phyloP scores from a whole-genome alignment of 1,140 invertebrate genomes.

The Formica exsecta region DNA sequence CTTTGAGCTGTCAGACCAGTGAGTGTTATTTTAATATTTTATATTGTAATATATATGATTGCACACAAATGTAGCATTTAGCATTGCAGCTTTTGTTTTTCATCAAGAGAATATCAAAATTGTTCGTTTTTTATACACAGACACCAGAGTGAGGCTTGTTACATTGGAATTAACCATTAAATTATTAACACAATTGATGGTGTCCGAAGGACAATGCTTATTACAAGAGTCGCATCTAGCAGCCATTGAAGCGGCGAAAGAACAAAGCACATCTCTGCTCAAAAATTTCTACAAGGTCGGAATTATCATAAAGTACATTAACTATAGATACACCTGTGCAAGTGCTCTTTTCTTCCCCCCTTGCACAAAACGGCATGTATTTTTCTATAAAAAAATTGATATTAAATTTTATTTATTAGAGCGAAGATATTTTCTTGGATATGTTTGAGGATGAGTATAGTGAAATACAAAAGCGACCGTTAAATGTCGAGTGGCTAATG shows the following conservation, averaged over 20 bases:
- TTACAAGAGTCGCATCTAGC: slow-evolving; percentile 86
- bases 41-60: neutral
- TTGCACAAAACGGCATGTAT: slow-evolving; percentile 6
- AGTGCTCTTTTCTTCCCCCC: neutral
- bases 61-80: slow-evolving; percentile 20
- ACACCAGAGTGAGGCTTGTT: slow-evolving; percentile 94
- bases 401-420: slow-evolving; percentile 86
- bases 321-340: neutral
- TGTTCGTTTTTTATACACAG: slow-evolving; percentile 80
- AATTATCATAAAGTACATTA: neutral
- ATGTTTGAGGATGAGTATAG: slow-evolving; percentile 99
- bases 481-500: slow-evolving; percentile 97
- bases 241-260: slow-evolving; percentile 92
- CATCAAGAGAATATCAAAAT: slow-evolving; percentile 20
- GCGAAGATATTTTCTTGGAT: slow-evolving; percentile 99
- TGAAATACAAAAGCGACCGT: slow-evolving; percentile 94
- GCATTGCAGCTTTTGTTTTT: neutral
- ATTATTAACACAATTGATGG: slow-evolving; percentile 89
- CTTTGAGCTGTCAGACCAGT: slow-evolving; percentile 93
- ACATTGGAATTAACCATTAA: slow-evolving; percentile 96
- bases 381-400: slow-evolving; percentile 55
- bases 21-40: slow-evolving; percentile 80
- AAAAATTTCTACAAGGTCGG: slow-evolving; percentile 96
- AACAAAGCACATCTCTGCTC: slow-evolving; percentile 94
- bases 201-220: slow-evolving; percentile 85